A percentile compares a stretch with the other conserved stretches of the same genome.
Evolutionary conservation across 2,797 vertebrate genomes (phyloP).

Genomic region (Perodicticus potto): DNA sequence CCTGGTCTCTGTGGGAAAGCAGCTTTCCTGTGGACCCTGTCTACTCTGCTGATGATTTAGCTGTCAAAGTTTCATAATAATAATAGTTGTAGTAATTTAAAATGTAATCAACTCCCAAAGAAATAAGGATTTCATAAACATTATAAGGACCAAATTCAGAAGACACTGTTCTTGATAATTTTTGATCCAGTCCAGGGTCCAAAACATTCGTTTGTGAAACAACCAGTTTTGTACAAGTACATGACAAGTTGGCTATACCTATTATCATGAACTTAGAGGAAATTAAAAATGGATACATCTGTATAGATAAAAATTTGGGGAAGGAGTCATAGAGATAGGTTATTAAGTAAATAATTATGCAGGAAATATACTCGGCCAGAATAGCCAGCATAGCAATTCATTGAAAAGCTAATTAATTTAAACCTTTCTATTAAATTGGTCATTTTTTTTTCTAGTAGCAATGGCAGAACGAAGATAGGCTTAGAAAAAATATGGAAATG

Average conservation of each 20-base stretch:
- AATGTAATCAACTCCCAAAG: neutral
- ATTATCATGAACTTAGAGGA: neutral
- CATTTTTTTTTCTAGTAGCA: neutral
- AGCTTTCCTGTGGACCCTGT: neutral
- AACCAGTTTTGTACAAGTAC: neutral
- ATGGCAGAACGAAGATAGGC: neutral
- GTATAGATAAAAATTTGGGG: neutral
- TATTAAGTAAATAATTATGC: conserved; percentile 9
- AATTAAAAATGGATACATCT: neutral
- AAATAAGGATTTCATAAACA: neutral
- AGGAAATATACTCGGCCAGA: neutral
- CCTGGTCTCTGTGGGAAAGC: neutral
- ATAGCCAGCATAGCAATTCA: neutral
- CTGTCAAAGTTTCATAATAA: neutral
- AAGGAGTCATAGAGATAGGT: neutral
- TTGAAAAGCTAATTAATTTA: neutral
- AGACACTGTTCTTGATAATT: neutral
- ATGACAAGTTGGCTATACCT: neutral
- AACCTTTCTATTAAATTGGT: conserved; percentile 15
- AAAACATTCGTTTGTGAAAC: neutral
- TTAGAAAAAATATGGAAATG: neutral
- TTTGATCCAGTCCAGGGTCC: neutral
- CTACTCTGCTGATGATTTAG: neutral
- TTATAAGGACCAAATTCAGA: neutral
- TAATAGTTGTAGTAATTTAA: neutral